phyloP scores from a whole-genome alignment of 2,797 vertebrate genomes.

The Micromesistius poutassou region DNA sequence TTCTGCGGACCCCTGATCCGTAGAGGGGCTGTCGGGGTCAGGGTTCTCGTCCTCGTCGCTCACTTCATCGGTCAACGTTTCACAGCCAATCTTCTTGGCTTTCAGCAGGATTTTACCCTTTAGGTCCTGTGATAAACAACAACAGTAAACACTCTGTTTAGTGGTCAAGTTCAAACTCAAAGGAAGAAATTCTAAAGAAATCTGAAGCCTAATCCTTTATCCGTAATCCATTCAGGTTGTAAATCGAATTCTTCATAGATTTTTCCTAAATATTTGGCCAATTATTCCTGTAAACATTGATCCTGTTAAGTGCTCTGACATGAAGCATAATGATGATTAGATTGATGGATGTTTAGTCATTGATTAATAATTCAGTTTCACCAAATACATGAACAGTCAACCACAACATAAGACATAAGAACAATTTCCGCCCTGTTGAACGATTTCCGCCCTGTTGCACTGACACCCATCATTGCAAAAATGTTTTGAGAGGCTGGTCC shows the following conservation, averaged over 20 bases:
- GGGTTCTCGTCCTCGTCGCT: slow-evolving; percentile 78
- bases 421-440: too few species aligned
- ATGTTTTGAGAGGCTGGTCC: too few species aligned
- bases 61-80: slow-evolving; percentile 66
- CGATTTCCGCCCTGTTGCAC: too few species aligned
- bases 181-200: neutral
- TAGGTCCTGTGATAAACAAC: slow-evolving; percentile 73
- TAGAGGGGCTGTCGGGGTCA: slow-evolving; percentile 58
- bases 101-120: slow-evolving; percentile 87
- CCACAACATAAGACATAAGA: neutral
- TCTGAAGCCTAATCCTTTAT: neutral
- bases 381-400: neutral
- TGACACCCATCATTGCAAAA: too few species aligned
- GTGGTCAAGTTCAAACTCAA: neutral
- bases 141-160: neutral
- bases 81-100: slow-evolving; percentile 83
- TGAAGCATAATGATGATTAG: slow-evolving; percentile 33
- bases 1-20: slow-evolving; percentile 38
- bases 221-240: too few species aligned
- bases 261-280: neutral
- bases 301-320: slow-evolving; percentile 53
- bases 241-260: neutral
- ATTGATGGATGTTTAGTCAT: neutral
- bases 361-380: neutral
- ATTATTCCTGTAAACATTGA: slow-evolving; percentile 35